Evolutionary conservation across 2,888 invertebrate genomes (phyloP).

Genomic region (Emmelina monodactyla): DNA sequence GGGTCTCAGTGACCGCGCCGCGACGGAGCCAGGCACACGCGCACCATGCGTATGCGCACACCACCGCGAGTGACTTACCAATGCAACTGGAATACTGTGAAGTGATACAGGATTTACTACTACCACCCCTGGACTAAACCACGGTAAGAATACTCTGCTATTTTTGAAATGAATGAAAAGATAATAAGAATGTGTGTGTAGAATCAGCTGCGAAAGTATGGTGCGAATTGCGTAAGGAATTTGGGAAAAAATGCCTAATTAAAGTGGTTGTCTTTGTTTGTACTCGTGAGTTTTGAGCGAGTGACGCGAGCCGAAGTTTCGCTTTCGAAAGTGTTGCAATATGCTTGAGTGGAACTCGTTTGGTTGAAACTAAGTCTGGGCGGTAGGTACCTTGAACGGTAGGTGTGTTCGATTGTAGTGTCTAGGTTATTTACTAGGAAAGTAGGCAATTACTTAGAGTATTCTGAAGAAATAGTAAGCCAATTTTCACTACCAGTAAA

Average conservation of each 20-base stretch:
- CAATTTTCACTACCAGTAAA: too few species aligned
- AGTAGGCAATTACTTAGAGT: too few species aligned
- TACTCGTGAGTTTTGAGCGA: neutral
- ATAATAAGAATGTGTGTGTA: neutral
- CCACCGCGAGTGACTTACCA: slow-evolving; percentile 44
- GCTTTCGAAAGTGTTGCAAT: slow-evolving; percentile 42
- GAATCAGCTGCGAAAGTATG: slow-evolving; percentile 24
- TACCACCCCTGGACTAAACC: neutral
- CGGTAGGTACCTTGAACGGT: too few species aligned
- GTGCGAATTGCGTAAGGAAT: neutral
- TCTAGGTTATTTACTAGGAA: too few species aligned
- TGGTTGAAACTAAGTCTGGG: too few species aligned
- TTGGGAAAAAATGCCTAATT: neutral
- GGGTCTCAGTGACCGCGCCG: slow-evolving; percentile 21
- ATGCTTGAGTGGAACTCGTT: slow-evolving; percentile 6
- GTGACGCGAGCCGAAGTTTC: slow-evolving; percentile 20
- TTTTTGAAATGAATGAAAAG: neutral
- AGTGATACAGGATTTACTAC: slow-evolving; percentile 42
- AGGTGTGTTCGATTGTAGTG: too few species aligned
- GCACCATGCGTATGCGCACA: slow-evolving; percentile 38
- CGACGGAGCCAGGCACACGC: slow-evolving; percentile 28
- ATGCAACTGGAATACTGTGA: slow-evolving; percentile 37
- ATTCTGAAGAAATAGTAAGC: too few species aligned
- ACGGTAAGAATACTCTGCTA: neutral
- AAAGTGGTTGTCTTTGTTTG: neutral